Evolutionary conservation across 2,888 invertebrate genomes (phyloP), one percentile per base, ranked within the genome.

Genomic region (Mechanitis mazaeus): DNA sequence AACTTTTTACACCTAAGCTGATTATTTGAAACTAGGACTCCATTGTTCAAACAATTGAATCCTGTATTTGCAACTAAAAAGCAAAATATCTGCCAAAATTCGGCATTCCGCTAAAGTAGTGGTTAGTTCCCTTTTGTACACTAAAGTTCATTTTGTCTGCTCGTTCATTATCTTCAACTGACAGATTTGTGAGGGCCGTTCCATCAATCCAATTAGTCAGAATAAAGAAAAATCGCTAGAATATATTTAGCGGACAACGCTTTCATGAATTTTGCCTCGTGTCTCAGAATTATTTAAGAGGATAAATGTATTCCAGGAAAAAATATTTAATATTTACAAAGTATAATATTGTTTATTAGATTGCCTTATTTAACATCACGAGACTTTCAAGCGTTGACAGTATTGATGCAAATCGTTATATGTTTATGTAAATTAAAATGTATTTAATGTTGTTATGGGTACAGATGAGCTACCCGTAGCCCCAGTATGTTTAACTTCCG

Each of bases 141-240:
- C 74, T 76, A 79, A 80, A 80, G 76, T 78, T 80, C 72, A 76
- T 81, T 83, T 77, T 67, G 72, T 66, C 62, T 59, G 74, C 69
- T 72, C 77, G 75, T 85, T 85, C 81, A 85, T 86, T 88, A 86
- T 84, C 76, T 80, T 77, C 72, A 67, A 68, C 71, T 79, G 85
- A 82, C 83, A 84, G 80, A 81, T 81, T 80, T 80, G 80, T 73
- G 78, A 77, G 77, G 75, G 76, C 73, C 74, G 75, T 76, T 82
- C 80, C 79, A 85, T 87, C 85, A 84, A 83, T 82, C 83, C 82
- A 85, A 86, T 87, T 85, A 87, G 72, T 69, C 69, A 67, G 74
- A 76, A 79, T 80, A 75, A 78, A 78, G 77, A 81, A 80, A 83
- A 81, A 81, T 78, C 70, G 74, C 69, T 71, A 70, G 72, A 75